A percentile compares a stretch with the other conserved stretches of the same genome.
Conservation (phyloP, 2,797 vertebrate genomes). For the Nannoperca obscura region DNA sequence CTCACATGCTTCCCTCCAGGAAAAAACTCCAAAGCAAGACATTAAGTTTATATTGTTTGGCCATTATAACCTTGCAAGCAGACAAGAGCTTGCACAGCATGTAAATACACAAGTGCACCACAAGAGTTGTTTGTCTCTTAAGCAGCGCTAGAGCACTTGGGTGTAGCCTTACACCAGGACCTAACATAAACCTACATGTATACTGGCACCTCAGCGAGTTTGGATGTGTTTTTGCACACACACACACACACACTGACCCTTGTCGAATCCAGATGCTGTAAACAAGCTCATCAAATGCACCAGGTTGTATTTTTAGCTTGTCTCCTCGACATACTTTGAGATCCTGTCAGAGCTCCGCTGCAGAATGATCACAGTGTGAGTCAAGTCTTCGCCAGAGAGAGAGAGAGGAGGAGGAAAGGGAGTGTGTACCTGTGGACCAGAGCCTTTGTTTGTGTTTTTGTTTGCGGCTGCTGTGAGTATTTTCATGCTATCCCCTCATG, state of each 20-base stretch:
- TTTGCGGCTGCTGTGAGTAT: conserved; percentile 54
- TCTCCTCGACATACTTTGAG: conserved; percentile 62
- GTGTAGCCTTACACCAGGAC: conserved; percentile 11
- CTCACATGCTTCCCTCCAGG: conserved; percentile 46
- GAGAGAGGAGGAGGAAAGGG: conserved; percentile 24
- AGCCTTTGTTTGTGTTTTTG: conserved; percentile 60
- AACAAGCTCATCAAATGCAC: conserved; percentile 71
- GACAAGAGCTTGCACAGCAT: background rate
- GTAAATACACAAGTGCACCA: conserved; percentile 5
- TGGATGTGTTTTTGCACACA: conserved; percentile 8
- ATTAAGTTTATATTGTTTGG: conserved; percentile 29
- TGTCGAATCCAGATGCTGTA: conserved; percentile 48
- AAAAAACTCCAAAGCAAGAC: conserved; percentile 47
- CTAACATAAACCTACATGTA: background rate
- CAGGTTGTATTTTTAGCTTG: conserved; percentile 76
- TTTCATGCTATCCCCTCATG: conserved; percentile 57
- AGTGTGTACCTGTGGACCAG: conserved; percentile 45
- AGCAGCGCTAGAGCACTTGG: conserved; percentile 3
- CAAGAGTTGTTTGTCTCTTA: conserved; percentile 2
- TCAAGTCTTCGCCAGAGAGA: conserved; percentile 49
- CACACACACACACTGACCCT: conserved; percentile 45
- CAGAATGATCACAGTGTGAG: conserved; percentile 68
- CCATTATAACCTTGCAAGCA: conserved; percentile 18
- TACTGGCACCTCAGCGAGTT: conserved; percentile 1
- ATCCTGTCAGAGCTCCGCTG: conserved; percentile 66